Percentiles rank a stretch among this genome's conserved stretches.
Conservation (phyloP, 2,888 invertebrate species). For the Polymixis flavicincta region DNA sequence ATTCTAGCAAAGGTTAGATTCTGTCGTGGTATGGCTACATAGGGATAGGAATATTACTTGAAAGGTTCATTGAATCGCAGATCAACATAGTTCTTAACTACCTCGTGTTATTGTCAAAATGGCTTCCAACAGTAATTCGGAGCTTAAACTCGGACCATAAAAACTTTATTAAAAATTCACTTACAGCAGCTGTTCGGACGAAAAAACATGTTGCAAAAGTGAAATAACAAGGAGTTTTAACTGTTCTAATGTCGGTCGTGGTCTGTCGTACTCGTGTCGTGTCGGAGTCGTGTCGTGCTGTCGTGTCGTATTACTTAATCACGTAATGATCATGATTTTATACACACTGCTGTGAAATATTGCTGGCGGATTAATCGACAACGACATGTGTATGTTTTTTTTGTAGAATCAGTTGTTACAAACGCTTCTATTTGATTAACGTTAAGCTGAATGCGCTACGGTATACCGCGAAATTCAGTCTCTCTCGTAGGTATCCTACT, state of each 20-base stretch:
- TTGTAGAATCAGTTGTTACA: neutral
- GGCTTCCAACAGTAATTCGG: conserved; percentile 36
- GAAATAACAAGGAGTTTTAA: conserved; percentile 43
- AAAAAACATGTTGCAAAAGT: conserved; percentile 39
- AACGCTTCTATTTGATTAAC: neutral
- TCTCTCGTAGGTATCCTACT: no score
- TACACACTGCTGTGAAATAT: conserved; percentile 46
- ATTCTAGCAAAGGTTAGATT: neutral
- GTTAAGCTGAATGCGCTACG: neutral
- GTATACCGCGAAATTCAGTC: no score
- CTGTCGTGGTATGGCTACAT: neutral
- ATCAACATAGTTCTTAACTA: conserved; percentile 28
- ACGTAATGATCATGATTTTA: conserved; percentile 64
- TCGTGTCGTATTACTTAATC: conserved; percentile 65
- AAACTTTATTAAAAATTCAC: conserved; percentile 59
- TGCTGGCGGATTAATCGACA: neutral
- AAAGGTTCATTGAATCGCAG: conserved; percentile 26
- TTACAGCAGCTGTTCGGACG: conserved; percentile 34
- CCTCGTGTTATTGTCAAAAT: conserved; percentile 46
- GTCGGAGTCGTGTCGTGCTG: conserved; percentile 27
- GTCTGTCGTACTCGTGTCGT: conserved; percentile 16
- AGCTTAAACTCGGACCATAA: conserved; percentile 48
- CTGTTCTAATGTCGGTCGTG: conserved; percentile 37
- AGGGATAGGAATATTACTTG: neutral
- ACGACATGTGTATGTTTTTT: neutral